Evolutionary conservation across 2,888 invertebrate species (phyloP).

Genomic region (Aphodius sticticus): DNA sequence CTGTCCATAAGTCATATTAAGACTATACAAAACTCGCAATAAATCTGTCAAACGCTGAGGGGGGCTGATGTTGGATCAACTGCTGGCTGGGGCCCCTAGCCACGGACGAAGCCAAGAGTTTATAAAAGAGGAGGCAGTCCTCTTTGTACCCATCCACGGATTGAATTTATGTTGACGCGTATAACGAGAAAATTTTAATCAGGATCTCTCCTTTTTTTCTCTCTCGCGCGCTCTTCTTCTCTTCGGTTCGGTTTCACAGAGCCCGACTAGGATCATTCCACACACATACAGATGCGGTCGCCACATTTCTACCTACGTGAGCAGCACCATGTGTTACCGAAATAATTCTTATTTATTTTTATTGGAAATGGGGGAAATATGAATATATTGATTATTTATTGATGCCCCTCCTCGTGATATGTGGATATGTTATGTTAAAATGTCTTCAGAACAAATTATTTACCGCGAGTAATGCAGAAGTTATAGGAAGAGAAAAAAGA

Average conservation of each 20-base stretch:
- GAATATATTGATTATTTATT: slow-evolving; percentile 16
- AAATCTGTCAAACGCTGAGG: slow-evolving; percentile 61
- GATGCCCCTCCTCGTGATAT: not conserved
- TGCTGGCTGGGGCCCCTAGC: slow-evolving; percentile 35
- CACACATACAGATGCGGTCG: slow-evolving; percentile 32
- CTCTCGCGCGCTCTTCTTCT: not conserved
- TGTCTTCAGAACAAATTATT: not conserved
- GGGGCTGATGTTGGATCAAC: slow-evolving; percentile 50
- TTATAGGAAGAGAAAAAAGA: not conserved
- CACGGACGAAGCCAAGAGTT: slow-evolving; percentile 28
- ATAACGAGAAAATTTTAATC: slow-evolving; percentile 27
- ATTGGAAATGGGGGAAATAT: slow-evolving; percentile 17
- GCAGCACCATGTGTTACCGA: slow-evolving; percentile 21
- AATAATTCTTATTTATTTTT: slow-evolving; percentile 27
- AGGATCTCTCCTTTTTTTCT: slow-evolving; percentile 12
- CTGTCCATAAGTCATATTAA: slow-evolving; percentile 64
- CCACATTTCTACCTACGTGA: slow-evolving; percentile 22
- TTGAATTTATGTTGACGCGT: slow-evolving; percentile 25
- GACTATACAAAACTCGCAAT: slow-evolving; percentile 62
- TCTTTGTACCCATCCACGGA: slow-evolving; percentile 25
- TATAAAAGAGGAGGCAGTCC: slow-evolving; percentile 31
- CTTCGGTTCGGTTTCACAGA: not conserved
- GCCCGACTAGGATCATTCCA: slow-evolving; percentile 12
- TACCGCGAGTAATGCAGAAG: not conserved
- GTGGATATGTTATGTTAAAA: not conserved